Evolutionary conservation across 2,113 vertebrate genomes (phyloP).

Genomic region (Channa maculata): DNA sequence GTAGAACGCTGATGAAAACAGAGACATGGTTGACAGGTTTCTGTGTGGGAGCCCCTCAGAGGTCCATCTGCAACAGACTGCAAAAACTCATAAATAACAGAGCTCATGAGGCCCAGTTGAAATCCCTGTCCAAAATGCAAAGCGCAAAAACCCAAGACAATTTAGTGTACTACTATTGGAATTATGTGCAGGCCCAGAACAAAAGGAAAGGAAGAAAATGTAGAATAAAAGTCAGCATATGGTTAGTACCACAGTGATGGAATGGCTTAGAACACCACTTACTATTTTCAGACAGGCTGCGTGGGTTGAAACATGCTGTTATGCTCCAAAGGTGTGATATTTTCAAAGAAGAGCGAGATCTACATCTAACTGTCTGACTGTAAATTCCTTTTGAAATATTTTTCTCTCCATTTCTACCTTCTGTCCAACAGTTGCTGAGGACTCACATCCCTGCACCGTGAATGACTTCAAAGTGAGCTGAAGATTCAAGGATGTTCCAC

Average conservation of each 20-base stretch:
- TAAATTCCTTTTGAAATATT: conserved; percentile 63
- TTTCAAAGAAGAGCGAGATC: conserved; percentile 71
- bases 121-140: conserved; percentile 38
- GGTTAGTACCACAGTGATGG: conserved; percentile 54
- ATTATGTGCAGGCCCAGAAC: conserved; percentile 47
- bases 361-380: conserved; percentile 55
- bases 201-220: conserved; percentile 31
- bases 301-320: conserved; percentile 79
- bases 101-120: conserved; percentile 24
- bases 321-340: conserved; percentile 77
- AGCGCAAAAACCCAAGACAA: conserved; percentile 25
- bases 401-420: conserved; percentile 43
- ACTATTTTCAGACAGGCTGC: conserved; percentile 77
- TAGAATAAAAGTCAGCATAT: conserved; percentile 66
- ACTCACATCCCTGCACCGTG: conserved; percentile 1
- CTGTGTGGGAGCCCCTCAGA: conserved; percentile 59
- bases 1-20: conserved; percentile 66
- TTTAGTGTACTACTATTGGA: conserved; percentile 29
- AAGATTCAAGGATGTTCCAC: conserved; percentile 34
- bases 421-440: conserved; percentile 46
- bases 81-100: conserved; percentile 54
- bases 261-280: conserved; percentile 63
- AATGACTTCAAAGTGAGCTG: conserved; percentile 60
- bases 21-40: conserved; percentile 67
- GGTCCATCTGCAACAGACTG: conserved; percentile 45